Evolutionary conservation across 37 sponge, comb jelly and placozoan genomes (phyloP), one percentile per base, ranked within the genome.

Genomic region (Hexactinellida sp.): DNA sequence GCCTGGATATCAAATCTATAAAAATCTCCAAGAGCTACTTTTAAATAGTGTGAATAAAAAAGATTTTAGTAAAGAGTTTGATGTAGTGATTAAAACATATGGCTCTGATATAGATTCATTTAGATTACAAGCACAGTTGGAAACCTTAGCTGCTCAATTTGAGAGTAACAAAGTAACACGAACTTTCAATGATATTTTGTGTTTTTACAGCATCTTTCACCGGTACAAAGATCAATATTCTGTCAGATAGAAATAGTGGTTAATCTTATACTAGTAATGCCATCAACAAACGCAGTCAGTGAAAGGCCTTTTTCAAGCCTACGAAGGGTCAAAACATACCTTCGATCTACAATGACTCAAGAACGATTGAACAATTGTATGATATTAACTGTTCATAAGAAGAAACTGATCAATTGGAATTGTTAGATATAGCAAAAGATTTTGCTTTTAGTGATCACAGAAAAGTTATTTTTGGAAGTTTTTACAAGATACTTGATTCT

Each of bases 291-390:
- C 83, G 89, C 89, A 19, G 55, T 82, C 19, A 90, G 91, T 34
- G 93, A 93, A 54, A 41, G 93, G n/a, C 90, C 89, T 0, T 93
- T 93, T 54, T 87, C 89, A 85, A 37, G 87, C 19, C 86, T 90
- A 0, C 55, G 88, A 37, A 38, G 88, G 36, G 51, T 90, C 7
- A 90, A 93, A 82, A 85, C 85, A 24, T 92, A 90, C 84, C 82
- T 92, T 54, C 85, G 89, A 38, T 71, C 54, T 7, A 87, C 82
- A 1, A 92, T 92, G 90, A 86, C 55, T 16, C 93, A 90, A 86
- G 34, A 63, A 39, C 63, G 89, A 28, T 38, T 90, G 28, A 92
- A 90, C 54, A 63, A 87, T 85, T 25, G 85, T 0, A 88, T 89
- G 84, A 32, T 85, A 0, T 54, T 90, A 13, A 86, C 89, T 55